A percentile compares a stretch with the other conserved stretches of the same genome.
Conservation (phyloP, 2,797 vertebrate species). For the Gymnocypris eckloni region DNA sequence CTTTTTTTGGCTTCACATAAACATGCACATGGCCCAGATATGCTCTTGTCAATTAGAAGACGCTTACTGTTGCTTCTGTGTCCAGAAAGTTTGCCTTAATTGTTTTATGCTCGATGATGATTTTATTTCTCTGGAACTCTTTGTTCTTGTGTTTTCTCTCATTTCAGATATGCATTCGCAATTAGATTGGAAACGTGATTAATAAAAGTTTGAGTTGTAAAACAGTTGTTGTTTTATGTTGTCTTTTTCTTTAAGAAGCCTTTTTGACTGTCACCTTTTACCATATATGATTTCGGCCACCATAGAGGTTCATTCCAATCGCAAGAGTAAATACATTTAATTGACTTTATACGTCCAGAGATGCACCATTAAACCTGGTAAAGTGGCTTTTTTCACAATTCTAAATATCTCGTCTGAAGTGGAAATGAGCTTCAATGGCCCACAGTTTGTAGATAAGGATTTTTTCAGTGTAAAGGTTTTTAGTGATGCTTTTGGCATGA, state of each 20-base stretch:
- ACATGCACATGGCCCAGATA: background rate
- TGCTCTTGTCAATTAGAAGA: background rate
- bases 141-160: conserved; percentile 53
- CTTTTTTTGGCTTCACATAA: conserved; percentile 17
- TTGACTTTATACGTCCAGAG: background rate
- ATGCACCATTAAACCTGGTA: background rate
- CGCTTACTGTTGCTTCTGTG: conserved; percentile 58
- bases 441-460: background rate
- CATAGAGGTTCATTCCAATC: too few species aligned
- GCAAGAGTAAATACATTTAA: background rate
- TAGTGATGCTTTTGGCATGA: background rate
- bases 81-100: conserved; percentile 61
- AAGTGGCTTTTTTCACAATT: background rate
- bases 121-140: conserved; percentile 41
- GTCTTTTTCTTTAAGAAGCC: background rate
- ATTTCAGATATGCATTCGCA: conserved; percentile 69
- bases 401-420: background rate
- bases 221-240: conserved; percentile 21
- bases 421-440: background rate
- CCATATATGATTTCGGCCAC: background rate
- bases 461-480: background rate
- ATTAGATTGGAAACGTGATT: conserved; percentile 78
- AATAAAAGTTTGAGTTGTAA: conserved; percentile 60
- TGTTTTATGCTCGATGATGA: conserved; percentile 40
- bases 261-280: background rate